Evolutionary conservation across 2,888 invertebrate species (phyloP), one percentile per base, ranked within the genome.

Genomic region (Glaucopsyche alexis): DNA sequence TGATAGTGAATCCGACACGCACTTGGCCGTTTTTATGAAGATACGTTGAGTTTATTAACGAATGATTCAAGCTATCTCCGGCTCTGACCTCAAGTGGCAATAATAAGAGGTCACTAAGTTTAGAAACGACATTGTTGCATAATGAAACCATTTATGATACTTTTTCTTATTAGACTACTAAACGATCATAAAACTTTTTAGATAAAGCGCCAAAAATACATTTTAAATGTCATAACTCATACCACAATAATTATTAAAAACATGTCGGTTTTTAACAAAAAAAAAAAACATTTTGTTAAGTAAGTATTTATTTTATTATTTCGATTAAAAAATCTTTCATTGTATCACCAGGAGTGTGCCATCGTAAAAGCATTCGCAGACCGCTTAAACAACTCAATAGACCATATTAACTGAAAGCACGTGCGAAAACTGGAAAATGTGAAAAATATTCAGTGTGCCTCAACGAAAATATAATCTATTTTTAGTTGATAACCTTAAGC

Each of bases 401-500:
- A 49, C 69, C 49, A 69, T 42, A 16, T 45, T 47, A 49, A 49
- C 49, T 47, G 60, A 60, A 60, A 29, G 13, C 60, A 60, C 60
- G 60, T 60, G 67, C 45, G 69, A 47, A 67, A 67, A 16, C 67
- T 67, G 47, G 45, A 45, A 67, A 67, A 67, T 67, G n/a, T 69
- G 19, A 69, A 69, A 69, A 69, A 69, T 29, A 69, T 67, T 49
- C 29, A 69, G 29, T 69, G 29, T 19, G 69, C 47, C 13, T 8
- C 9, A 49, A 69, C 69, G 49, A 69, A 67, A 69, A 69, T 69
- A 13, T 9, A 40, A 69, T 47, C 69, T 69, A 69, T 69, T 69
- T 69, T 69, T 69, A 69, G 69, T 69, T 69, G 16, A 47, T 29
- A 29, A 49, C 69, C 69, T 69, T 47, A 47, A 49, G 49, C 69